phyloP scores from a whole-genome alignment of 2,797 vertebrate genomes.

The Perdix hodgsoniae region DNA sequence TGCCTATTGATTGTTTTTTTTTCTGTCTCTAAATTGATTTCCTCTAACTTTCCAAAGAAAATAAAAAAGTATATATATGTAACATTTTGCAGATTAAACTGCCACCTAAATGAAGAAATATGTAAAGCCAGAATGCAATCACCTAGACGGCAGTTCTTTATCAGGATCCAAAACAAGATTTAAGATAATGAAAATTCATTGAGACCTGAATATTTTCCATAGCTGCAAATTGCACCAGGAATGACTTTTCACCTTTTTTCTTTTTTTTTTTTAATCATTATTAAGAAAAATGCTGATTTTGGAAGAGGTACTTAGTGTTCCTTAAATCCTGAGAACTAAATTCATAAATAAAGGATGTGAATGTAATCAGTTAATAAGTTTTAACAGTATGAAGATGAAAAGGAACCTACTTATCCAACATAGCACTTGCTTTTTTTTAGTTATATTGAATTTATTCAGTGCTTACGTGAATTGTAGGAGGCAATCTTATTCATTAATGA shows the following conservation, averaged over 20 bases:
- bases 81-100: not conserved
- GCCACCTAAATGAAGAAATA: slow-evolving; percentile 19
- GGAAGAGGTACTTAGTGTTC: not conserved
- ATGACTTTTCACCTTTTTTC: not conserved
- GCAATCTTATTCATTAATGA: not conserved
- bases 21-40: not conserved
- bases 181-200: not conserved
- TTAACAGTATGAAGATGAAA: not conserved
- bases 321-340: not conserved
- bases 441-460: not conserved
- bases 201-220: not conserved
- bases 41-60: not conserved
- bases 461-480: not conserved
- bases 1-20: not conserved
- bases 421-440: not conserved
- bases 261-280: not conserved
- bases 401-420: not conserved
- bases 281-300: not conserved
- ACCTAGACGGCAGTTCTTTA: not conserved
- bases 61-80: no score
- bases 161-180: not conserved
- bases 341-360: not conserved
- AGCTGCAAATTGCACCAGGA: not conserved
- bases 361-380: not conserved
- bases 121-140: slow-evolving; percentile 1